Evolutionary conservation across 1,140 invertebrate genomes (phyloP).

Genomic region (Lethrus apterus): DNA sequence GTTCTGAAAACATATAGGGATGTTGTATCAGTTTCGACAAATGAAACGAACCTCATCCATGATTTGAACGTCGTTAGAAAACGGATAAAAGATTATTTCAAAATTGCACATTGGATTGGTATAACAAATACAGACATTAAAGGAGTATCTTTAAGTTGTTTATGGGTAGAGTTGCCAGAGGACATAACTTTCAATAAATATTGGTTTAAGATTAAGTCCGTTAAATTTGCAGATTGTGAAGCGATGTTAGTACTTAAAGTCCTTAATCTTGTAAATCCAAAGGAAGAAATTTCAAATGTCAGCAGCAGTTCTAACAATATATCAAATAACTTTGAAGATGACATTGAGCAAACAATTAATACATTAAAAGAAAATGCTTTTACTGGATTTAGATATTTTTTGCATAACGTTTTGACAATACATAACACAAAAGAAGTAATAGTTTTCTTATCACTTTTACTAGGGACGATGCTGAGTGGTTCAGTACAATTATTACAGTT

Average conservation of each 20-base stretch:
- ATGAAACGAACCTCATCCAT: constrained; percentile 13
- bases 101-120: constrained; percentile 13
- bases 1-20: constrained; percentile 15
- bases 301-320: background rate
- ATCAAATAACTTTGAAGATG: background rate
- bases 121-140: constrained; percentile 10
- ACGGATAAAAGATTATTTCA: constrained; percentile 4
- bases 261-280: constrained; percentile 4
- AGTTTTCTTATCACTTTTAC: constrained; percentile 14
- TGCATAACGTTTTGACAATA: constrained; percentile 12
- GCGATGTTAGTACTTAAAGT: constrained; percentile 11
- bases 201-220: constrained; percentile 16
- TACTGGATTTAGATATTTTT: constrained; percentile 1
- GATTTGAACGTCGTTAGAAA: constrained; percentile 14
- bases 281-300: background rate
- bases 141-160: constrained; percentile 6
- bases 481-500: constrained; percentile 8
- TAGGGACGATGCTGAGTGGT: constrained; percentile 3
- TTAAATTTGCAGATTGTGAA: constrained; percentile 15
- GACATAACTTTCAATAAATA: constrained; percentile 13
- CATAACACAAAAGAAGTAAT: constrained; percentile 13
- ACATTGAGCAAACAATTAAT: constrained; percentile 1
- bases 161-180: constrained; percentile 15
- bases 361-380: constrained; percentile 2
- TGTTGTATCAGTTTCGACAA: constrained; percentile 12